phyloP scores from a whole-genome alignment of 2,888 invertebrate species.

The Toxonevra muliebris region DNA sequence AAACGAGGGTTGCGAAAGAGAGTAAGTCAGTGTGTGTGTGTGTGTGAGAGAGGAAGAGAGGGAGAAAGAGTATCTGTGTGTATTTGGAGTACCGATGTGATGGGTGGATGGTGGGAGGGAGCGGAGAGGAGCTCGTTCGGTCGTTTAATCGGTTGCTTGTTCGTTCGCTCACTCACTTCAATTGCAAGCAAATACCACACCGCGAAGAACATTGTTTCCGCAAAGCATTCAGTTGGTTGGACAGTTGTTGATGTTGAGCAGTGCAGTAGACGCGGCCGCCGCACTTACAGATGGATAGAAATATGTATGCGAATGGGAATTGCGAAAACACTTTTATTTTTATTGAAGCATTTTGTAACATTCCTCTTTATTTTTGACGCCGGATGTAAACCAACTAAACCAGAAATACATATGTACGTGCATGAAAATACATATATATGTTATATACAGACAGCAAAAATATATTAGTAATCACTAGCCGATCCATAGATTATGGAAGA shows the following conservation, averaged over 20 bases:
- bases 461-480: constrained; percentile 2
- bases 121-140: too few species aligned
- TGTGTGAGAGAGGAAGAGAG: constrained; percentile 5
- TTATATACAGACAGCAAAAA: background rate
- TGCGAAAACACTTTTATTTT: constrained; percentile 41
- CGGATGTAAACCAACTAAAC: constrained; percentile 50
- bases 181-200: too few species aligned
- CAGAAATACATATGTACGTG: constrained; percentile 29
- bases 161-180: too few species aligned
- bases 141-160: too few species aligned
- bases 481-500: too few species aligned
- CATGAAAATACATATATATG: constrained; percentile 4
- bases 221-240: too few species aligned
- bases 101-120: too few species aligned
- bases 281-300: too few species aligned
- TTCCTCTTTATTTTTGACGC: constrained; percentile 46
- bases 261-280: too few species aligned
- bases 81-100: too few species aligned
- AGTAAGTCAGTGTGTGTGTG: constrained; percentile 5
- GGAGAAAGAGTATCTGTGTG: constrained; percentile 7
- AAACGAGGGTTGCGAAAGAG: background rate
- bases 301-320: constrained; percentile 5
- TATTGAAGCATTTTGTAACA: constrained; percentile 41
- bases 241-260: too few species aligned
- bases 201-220: too few species aligned